Conservation (phyloP, 2,113 vertebrate species). For the Hemicordylus capensis region DNA sequence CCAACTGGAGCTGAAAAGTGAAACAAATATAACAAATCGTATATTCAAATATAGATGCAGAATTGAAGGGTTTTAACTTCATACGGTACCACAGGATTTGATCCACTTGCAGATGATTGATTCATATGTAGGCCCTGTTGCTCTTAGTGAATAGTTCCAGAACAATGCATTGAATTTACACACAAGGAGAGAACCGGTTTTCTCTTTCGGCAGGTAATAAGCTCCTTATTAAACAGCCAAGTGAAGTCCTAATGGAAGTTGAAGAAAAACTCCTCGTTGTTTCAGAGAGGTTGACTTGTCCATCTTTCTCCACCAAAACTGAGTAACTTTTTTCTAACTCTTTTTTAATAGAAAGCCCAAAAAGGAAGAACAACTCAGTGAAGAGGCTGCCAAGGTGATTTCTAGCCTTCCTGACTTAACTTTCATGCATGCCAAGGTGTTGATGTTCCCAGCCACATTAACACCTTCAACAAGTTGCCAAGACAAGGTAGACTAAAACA, state of each 20-base stretch:
- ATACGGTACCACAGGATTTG: background rate
- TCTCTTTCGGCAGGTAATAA: slow-evolving; percentile 23
- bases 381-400: slow-evolving; percentile 89
- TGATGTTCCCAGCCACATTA: slow-evolving; percentile 91
- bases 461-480: slow-evolving; percentile 84
- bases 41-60: background rate
- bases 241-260: slow-evolving; percentile 33
- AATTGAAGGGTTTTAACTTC: background rate
- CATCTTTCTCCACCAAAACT: slow-evolving; percentile 30
- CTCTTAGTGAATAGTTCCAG: background rate
- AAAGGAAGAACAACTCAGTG: slow-evolving; percentile 92
- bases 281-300: slow-evolving; percentile 41
- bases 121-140: background rate
- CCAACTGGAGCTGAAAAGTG: no score
- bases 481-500: slow-evolving; percentile 75
- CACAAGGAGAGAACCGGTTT: background rate
- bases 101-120: background rate
- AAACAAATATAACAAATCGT: no score
- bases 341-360: slow-evolving; percentile 84
- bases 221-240: slow-evolving; percentile 3
- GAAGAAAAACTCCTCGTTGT: slow-evolving; percentile 34
- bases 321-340: slow-evolving; percentile 48
- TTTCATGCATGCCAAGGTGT: slow-evolving; percentile 93
- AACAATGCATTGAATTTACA: background rate
- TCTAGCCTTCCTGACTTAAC: slow-evolving; percentile 87